Base-by-base conservation (phyloP, 2,797 vertebrate species). In the Phalanger gymnotis region DNA sequence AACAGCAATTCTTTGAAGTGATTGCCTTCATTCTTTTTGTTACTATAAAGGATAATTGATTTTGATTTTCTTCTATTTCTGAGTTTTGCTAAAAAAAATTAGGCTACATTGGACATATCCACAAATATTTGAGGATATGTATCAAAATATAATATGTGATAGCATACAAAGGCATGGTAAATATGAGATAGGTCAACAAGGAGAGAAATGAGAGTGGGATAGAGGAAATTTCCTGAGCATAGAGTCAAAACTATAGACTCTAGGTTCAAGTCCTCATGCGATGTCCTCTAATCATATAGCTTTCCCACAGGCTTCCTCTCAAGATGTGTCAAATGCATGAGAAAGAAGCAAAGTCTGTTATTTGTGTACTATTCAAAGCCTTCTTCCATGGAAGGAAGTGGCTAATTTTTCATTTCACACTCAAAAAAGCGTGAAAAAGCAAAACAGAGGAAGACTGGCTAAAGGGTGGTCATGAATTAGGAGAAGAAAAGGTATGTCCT, bases 331-430 rank as follows among this genome's bases (percentile, higher is more conserved):
- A 97, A 98, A 98, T 93, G 97, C 97, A 98, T 98, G 98, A 98
- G 97, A 98, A 98, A 98, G 6, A 56, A 98, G 95, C 89, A 95
- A 97, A 92, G 97, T 96, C 98, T 98, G 97, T 97, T 93, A 0
- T 97, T 98, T 97, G 96, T 96, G 96, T 98, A 97, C 96, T 97
- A 98, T 98, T 93, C 98, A 98, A 98, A 98, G 97, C 98, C 95
- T 97, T 95, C 95, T 97, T 98, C 98, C 98, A 58, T 98, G 95
- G 97, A 97, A 98, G 97, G 98, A 98, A 98, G 97, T 98, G 96
- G 98, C 98, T 98, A 98, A 98, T 98, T 99, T 98, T 97, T 98
- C 98, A 98, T 98, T 98, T 98, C 98, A 98, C 98, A 98, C 98
- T 98, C 97, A 98, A 97, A 98, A 98, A 97, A 93, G 98, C 97